Conservation (phyloP, 2,113 vertebrate species). For the Helogale parvula region DNA sequence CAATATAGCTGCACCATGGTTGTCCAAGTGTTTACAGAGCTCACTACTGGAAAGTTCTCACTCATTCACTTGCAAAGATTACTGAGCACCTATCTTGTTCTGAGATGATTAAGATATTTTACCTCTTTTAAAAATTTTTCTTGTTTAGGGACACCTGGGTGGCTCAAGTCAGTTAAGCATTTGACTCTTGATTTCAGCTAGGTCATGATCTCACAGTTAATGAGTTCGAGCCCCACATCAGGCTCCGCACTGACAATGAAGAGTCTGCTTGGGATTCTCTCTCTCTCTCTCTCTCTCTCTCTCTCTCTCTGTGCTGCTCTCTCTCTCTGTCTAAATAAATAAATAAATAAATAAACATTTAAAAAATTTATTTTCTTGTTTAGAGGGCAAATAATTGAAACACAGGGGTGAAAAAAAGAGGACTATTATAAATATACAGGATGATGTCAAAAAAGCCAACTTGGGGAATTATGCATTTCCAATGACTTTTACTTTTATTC, state of each 20-base stretch:
- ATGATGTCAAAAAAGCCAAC: background rate
- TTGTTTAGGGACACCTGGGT: background rate
- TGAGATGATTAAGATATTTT: slow-evolving; percentile 30
- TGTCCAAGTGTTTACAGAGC: background rate
- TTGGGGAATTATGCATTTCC: background rate
- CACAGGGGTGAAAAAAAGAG: background rate
- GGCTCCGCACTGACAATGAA: too few relatives aligned
- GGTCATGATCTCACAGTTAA: too few relatives aligned
- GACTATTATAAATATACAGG: background rate
- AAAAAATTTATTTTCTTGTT: background rate
- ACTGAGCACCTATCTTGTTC: background rate
- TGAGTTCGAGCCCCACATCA: too few relatives aligned
- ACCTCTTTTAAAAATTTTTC: background rate
- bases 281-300: too few relatives aligned
- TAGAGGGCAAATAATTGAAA: slow-evolving; percentile 40
- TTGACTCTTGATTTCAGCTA: too few relatives aligned
- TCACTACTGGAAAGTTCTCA: slow-evolving; percentile 17
- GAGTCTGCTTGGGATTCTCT: too few relatives aligned
- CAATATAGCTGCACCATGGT: background rate
- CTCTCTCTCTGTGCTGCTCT: too few relatives aligned
- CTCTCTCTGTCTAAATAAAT: too few relatives aligned
- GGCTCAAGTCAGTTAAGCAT: too few relatives aligned
- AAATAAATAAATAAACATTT: too few relatives aligned
- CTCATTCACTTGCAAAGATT: background rate
- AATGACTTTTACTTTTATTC: slow-evolving; percentile 1